A percentile compares a stretch with the other conserved stretches of the same genome.
Evolutionary conservation across 2,888 invertebrate genomes (phyloP).

Genomic region (Lomographa bimaculata): DNA sequence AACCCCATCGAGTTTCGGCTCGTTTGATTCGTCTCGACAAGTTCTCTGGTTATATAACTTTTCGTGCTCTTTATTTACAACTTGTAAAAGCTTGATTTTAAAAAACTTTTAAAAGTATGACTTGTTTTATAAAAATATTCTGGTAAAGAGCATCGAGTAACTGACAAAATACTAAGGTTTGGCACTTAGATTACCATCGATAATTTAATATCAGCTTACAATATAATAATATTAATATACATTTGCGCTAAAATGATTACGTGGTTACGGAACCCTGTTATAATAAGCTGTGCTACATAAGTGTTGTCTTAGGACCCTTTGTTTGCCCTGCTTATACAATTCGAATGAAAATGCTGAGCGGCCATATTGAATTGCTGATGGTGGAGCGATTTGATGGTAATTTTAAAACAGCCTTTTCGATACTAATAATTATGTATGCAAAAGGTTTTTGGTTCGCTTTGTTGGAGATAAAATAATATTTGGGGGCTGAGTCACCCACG

Average conservation of each 20-base stretch:
- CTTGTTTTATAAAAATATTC: no score
- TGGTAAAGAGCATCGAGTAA: no score
- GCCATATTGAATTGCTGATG: constrained; percentile 16
- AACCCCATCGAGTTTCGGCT: no score
- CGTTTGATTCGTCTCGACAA: no score
- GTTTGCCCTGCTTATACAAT: constrained; percentile 21
- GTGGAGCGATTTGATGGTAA: constrained; percentile 8
- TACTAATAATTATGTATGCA: neutral
- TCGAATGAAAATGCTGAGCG: constrained; percentile 16
- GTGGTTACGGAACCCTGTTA: constrained; percentile 10
- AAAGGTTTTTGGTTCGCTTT: neutral
- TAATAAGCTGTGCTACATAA: constrained; percentile 16
- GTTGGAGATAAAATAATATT: neutral
- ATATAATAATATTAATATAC: constrained; percentile 6
- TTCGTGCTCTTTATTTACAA: no score
- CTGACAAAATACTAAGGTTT: no score
- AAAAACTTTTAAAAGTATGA: no score
- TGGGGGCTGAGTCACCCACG: no score
- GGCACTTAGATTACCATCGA: no score
- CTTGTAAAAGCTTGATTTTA: no score
- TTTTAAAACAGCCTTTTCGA: constrained; percentile 8
- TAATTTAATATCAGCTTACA: no score
- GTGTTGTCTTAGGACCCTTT: constrained; percentile 26
- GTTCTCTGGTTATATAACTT: no score
- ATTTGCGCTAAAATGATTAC: constrained; percentile 10